phyloP scores from a whole-genome alignment of 2,888 invertebrate genomes.

The Drosophila picticornis region DNA sequence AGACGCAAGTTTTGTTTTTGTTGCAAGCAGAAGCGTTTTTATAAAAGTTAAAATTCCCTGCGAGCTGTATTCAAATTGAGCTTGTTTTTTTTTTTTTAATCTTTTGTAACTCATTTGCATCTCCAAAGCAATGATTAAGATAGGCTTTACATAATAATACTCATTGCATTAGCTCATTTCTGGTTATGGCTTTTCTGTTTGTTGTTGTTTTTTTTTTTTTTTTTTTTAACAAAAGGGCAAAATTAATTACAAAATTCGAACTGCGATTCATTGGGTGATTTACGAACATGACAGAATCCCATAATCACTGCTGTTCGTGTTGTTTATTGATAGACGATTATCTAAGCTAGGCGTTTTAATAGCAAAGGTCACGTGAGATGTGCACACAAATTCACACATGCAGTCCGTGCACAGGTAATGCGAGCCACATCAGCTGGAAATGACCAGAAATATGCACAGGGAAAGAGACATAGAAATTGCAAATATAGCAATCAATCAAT shows the following conservation, averaged over 20 bases:
- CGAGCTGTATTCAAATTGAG: too few relatives aligned
- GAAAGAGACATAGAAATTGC: neutral
- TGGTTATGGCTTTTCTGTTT: neutral
- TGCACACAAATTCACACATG: conserved; percentile 16
- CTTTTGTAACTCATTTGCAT: neutral
- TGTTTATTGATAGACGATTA: conserved; percentile 5
- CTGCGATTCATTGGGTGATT: neutral
- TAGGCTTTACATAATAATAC: neutral
- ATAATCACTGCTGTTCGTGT: conserved; percentile 10
- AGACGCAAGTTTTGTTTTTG: neutral
- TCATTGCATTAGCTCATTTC: neutral
- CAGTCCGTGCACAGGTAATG: neutral
- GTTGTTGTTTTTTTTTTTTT: neutral
- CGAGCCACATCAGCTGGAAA: neutral
- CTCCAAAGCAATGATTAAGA: neutral
- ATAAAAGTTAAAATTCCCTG: neutral
- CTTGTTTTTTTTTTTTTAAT: neutral
- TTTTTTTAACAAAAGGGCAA: neutral
- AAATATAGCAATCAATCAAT: neutral
- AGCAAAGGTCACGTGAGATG: conserved; percentile 24
- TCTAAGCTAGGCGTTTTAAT: neutral
- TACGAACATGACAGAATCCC: neutral
- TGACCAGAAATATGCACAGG: neutral
- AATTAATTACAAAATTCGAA: conserved; percentile 30
- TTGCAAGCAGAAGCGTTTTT: neutral